Conservation (phyloP, 1,140 invertebrate genomes). For the Alviniconcha marisindica region DNA sequence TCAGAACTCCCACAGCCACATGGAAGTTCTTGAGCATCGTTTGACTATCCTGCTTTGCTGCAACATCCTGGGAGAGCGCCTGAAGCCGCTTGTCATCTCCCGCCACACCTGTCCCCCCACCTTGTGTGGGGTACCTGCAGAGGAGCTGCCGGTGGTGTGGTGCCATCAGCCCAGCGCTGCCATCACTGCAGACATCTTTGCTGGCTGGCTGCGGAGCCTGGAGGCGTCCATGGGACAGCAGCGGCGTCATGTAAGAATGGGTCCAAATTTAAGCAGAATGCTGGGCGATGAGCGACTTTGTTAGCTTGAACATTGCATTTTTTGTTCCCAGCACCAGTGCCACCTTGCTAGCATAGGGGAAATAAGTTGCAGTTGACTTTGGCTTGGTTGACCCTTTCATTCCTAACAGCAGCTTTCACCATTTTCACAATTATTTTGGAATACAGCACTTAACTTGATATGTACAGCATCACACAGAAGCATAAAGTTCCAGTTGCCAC, state of each 20-base stretch:
- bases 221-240: conserved; percentile 40
- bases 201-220: conserved; percentile 36
- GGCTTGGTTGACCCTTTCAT: no score
- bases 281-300: no score
- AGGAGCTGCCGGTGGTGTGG: conserved; percentile 36
- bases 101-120: conserved; percentile 9
- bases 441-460: no score
- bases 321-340: no score
- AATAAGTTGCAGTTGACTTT: no score
- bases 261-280: no score
- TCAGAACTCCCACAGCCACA: not conserved
- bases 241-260: conserved; percentile 33
- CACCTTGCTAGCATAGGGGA: no score
- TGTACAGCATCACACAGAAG: no score
- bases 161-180: conserved; percentile 18
- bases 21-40: conserved; percentile 20
- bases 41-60: conserved; percentile 41
- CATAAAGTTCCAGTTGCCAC: no score
- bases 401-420: no score
- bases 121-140: not conserved
- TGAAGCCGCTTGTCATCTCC: conserved; percentile 38
- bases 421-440: no score
- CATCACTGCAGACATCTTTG: conserved; percentile 41
- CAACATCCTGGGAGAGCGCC: conserved; percentile 35
- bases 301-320: no score